Evolutionary conservation across 2,113 vertebrate genomes (phyloP).

Genomic region (Brienomyrus longianalis): DNA sequence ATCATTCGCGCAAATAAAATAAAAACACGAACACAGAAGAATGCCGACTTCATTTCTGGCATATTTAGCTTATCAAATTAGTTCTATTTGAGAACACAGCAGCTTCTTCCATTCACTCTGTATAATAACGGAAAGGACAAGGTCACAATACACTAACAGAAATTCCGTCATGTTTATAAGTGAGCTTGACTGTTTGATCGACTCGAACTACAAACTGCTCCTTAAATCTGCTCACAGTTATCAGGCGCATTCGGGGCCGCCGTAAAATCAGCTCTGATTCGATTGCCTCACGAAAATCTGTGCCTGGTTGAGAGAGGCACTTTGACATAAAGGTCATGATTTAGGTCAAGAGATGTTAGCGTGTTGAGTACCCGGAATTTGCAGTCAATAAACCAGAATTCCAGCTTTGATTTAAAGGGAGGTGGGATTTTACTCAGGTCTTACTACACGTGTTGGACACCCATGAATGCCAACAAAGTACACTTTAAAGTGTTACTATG

Average conservation of each 20-base stretch:
- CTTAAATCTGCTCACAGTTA: neutral
- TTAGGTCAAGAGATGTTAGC: neutral
- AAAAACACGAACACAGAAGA: neutral
- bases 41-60: neutral
- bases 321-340: slow-evolving; percentile 21
- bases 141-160: neutral
- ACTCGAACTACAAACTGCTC: neutral
- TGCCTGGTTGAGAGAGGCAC: neutral
- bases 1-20: slow-evolving; percentile 5
- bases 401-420: neutral
- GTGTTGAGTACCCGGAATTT: neutral
- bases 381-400: slow-evolving; percentile 2
- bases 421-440: neutral
- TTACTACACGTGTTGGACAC: neutral
- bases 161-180: neutral
- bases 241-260: neutral
- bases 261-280: neutral
- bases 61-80: neutral
- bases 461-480: neutral
- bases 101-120: neutral
- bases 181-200: neutral
- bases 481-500: neutral
- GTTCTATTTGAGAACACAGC: neutral
- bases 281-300: neutral
- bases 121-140: neutral